Conservation (phyloP, 2,113 vertebrate genomes). For the Phylloscopus whistleri region DNA sequence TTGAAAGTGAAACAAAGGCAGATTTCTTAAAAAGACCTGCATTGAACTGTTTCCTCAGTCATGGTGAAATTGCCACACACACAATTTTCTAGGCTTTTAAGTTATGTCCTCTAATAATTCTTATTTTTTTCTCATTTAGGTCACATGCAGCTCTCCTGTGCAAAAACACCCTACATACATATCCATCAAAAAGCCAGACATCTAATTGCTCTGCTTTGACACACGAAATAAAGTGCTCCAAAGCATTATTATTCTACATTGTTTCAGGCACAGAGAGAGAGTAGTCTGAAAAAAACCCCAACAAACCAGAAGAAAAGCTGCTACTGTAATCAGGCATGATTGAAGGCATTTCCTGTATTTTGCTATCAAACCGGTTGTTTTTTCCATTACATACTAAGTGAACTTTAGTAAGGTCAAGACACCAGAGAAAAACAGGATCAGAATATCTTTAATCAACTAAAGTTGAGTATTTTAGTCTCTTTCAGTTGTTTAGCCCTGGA, state of each 20-base stretch:
- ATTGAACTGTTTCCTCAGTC: background rate
- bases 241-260: conserved; percentile 35
- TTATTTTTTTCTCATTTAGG: background rate
- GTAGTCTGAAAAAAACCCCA: background rate
- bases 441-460: conserved; percentile 64
- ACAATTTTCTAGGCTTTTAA: background rate
- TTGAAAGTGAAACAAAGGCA: background rate
- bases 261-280: conserved; percentile 55
- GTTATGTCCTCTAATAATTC: background rate
- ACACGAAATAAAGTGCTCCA: conserved; percentile 4
- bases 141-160: background rate
- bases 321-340: conserved; percentile 80
- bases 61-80: background rate
- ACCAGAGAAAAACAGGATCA: conserved; percentile 73
- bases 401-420: conserved; percentile 74
- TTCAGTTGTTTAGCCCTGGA: conserved; percentile 48
- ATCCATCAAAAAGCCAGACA: background rate
- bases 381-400: conserved; percentile 87
- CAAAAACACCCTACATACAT: background rate
- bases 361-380: conserved; percentile 79
- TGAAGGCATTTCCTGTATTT: conserved; percentile 92
- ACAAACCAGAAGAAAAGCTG: conserved; percentile 73
- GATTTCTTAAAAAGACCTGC: background rate
- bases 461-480: conserved; percentile 59
- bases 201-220: conserved; percentile 44